Evolutionary conservation across 2,797 vertebrate genomes (phyloP).

Genomic region (Gymnothorax javanicus): DNA sequence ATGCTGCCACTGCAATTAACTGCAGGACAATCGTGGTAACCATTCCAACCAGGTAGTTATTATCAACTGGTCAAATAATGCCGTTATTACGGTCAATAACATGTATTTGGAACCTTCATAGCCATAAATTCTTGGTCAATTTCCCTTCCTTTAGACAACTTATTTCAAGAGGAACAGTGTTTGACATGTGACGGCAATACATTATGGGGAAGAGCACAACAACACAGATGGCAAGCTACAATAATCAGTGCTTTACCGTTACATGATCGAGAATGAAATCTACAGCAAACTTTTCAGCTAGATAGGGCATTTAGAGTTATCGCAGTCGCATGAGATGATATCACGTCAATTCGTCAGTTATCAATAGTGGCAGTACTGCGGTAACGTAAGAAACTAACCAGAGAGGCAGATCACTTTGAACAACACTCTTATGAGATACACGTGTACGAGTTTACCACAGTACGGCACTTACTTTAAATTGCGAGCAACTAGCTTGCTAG

Average conservation of each 20-base stretch:
- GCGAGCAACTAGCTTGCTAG: neutral
- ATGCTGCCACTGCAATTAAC: neutral
- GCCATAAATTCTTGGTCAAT: neutral
- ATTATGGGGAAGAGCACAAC: neutral
- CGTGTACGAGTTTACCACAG: neutral
- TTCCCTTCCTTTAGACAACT: neutral
- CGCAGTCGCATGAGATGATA: neutral
- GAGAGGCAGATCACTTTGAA: neutral
- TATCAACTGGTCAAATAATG: neutral
- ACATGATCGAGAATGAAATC: neutral
- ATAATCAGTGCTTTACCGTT: neutral
- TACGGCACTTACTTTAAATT: neutral
- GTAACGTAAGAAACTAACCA: too few relatives aligned
- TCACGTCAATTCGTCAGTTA: neutral
- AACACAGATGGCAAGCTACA: neutral
- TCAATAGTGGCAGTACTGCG: too few relatives aligned
- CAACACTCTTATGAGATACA: neutral
- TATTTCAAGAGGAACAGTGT: neutral
- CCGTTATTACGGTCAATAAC: neutral
- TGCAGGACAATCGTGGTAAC: neutral
- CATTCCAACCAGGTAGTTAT: neutral
- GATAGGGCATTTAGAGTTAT: neutral
- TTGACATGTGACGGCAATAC: neutral
- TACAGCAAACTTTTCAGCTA: neutral
- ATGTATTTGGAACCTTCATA: neutral